Evolutionary conservation across 2,797 vertebrate genomes (phyloP), one percentile per base, ranked within the genome.

Genomic region (Rachycentron canadum): DNA sequence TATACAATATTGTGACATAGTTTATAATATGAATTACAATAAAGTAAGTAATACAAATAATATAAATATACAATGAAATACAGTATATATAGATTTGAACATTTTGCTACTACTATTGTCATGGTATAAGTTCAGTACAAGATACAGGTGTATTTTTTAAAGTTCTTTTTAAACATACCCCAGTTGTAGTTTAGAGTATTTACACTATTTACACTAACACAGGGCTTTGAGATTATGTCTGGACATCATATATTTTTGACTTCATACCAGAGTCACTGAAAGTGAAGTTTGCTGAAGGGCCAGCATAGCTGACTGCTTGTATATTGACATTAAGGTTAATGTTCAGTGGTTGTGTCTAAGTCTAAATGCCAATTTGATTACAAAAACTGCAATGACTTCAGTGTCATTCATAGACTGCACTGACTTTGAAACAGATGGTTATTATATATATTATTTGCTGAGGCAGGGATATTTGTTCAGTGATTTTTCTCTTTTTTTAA

Each of bases 311-410:
- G 34, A 30, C 45, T 58, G 47, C 32, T 67, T 2, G 3, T 55
- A 40, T 79, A 45, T 79, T 88, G 63, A 86, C 86, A 61, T 55
- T 43, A 13, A 45, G 76, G 85, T 84, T 79, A 86, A 84, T 79
- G 66, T 79, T 84, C 30, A 79, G 30, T 11, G 1, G 40, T 19
- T 69, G 40, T 14, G 13, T 50, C 40, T 50, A 0, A 17, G 11
- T 67, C 28, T 60, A 25, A 70, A 77, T 71, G 38, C 13, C 3
- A 16, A 1, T 57, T 26, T 58, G 17, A 79, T 74, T 21, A 41
- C 52, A 50, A 47, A 57, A 66, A 21, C 5, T 23, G 0, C 28
- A 21, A 10, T 28, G 19, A 25, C 12, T 56, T 32, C 5, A 34
- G 28, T n/a, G 59, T 12, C 23, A 32, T 53, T 14, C 11, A 53